Evolutionary conservation across 2,888 invertebrate genomes (phyloP), one percentile per base, ranked within the genome.

Genomic region (Caenorhabditis becei): DNA sequence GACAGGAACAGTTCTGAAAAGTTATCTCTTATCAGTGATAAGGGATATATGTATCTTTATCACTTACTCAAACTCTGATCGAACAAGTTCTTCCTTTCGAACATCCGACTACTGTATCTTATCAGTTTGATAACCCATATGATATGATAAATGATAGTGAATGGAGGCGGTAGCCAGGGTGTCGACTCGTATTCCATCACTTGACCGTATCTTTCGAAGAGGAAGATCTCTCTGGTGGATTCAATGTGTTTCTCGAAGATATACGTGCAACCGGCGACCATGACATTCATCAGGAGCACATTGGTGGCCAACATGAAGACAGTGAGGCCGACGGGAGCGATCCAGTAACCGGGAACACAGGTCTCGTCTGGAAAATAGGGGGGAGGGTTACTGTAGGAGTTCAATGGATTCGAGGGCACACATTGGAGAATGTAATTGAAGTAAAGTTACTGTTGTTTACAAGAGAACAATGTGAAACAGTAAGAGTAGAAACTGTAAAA

Each of bases 181-280:
- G 97, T 97, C 91, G 96, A 95, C 92, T 98, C 97, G 91, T 97
- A 98, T 92, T 98, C 97, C 95, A 98, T 96, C 70, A 98, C 83
- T 70, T 93, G 91, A 87, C 96, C 95, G 93, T 97, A 99, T 83
- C 97, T 94, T 93, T 97, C 97, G 92, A 97, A 98, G 95, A 97
- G 97, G 97, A 98, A 99, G 92, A 96, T 96, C 94, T 97, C 96
- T 93, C 96, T 96, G 82, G 97, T 96, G 90, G 96, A 95, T 86
- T 96, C 95, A 93, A 97, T 97, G 89, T 97, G 96, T 93, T 96
- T 91, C 70, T 92, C 91, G 89, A 93, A 93, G 28, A 93, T 92
- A 86, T 92, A 92, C 88, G 93, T 93, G 90, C 77, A 99, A 67
- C 97, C 97, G 72, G 98, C 98, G 91, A 99, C 98, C 88, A 99